These are phyloP conservation scores for Dipodomys stephensi DNA, from an alignment of 2,113 vertebrate genomes.

Conservation along the genomic window DNA sequence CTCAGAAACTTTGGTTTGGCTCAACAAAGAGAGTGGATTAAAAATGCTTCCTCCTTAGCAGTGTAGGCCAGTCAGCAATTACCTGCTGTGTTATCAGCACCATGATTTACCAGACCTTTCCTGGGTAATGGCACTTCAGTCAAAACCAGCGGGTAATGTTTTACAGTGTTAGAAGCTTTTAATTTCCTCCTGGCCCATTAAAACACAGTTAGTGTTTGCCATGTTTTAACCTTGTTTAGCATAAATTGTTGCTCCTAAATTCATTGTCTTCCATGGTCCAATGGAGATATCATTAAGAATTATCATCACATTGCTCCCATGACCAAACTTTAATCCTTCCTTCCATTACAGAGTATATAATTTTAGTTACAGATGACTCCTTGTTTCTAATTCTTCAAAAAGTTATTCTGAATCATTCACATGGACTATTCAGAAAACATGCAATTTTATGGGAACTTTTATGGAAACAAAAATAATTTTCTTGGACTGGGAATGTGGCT, in stretches of 20 bases:
- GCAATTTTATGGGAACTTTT: constrained; percentile 33
- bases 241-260: constrained; percentile 85
- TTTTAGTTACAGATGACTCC: constrained; percentile 79
- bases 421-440: constrained; percentile 63
- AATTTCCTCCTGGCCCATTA: constrained; percentile 86
- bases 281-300: constrained; percentile 83
- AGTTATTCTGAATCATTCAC: constrained; percentile 71
- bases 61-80: constrained; percentile 76
- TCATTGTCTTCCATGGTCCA: constrained; percentile 81
- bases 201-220: constrained; percentile 84
- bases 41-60: constrained; percentile 54
- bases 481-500: not conserved
- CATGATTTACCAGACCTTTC: constrained; percentile 81
- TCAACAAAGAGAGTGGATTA: constrained; percentile 58
- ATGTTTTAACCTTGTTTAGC: constrained; percentile 89
- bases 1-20: constrained; percentile 49
- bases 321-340: constrained; percentile 26
- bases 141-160: constrained; percentile 81
- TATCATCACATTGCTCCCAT: constrained; percentile 53
- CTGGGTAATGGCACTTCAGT: constrained; percentile 82
- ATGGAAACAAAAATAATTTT: constrained; percentile 59
- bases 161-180: constrained; percentile 84
- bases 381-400: constrained; percentile 71
- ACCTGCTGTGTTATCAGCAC: constrained; percentile 72
- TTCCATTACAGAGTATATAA: constrained; percentile 21